Evolutionary conservation across 2,797 vertebrate genomes (phyloP), one percentile per base, ranked within the genome.

Genomic region (Alfaro cultratus): DNA sequence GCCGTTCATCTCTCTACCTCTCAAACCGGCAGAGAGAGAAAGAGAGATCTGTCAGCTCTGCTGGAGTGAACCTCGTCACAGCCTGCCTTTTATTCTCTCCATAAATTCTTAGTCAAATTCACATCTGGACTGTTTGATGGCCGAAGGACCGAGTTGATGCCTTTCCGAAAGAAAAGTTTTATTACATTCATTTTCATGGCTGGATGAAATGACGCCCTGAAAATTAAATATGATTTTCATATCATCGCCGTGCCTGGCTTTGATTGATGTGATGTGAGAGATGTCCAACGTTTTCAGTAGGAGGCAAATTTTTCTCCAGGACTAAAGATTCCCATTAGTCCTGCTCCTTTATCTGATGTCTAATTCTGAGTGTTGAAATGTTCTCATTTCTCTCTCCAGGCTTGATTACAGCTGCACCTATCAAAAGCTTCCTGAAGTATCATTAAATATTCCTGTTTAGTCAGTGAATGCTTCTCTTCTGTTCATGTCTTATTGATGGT

Each of bases 71-170:
- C 1, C 39, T 70, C 13, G 1, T n/a, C 11, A 68, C 41, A 1
- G 13, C 12, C 43, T 15, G 12, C 41, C 29, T 72, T 46, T 72
- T 16, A 72, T 46, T 29, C 5, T 71, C 26, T 31, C 68, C 68
- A 46, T 72, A 72, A 46, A 72, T 72, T 29, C 16, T 72, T n/a
- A 16, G 68, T 46, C 26, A 45, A n/a, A 72, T 72, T 72, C 43
- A 16, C 43, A 72, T 72, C 68, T 46, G 43, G 41, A 46, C 68
- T 45, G n/a, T 46, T 46, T 72, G n/a, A 72, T 46, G 6, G 68
- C 43, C 7, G 15, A 18, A 31, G 31, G 68, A 72, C 2, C 26
- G 26, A 72, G 26, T 29, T 16, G n/a, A 46, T 72, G 68, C 23
- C 23, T 70, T 70, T 70, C 41, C 41, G 13, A 26, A 15, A 43